Conservation (phyloP, 1,140 invertebrate genomes). For the Diploscapter pachys region DNA sequence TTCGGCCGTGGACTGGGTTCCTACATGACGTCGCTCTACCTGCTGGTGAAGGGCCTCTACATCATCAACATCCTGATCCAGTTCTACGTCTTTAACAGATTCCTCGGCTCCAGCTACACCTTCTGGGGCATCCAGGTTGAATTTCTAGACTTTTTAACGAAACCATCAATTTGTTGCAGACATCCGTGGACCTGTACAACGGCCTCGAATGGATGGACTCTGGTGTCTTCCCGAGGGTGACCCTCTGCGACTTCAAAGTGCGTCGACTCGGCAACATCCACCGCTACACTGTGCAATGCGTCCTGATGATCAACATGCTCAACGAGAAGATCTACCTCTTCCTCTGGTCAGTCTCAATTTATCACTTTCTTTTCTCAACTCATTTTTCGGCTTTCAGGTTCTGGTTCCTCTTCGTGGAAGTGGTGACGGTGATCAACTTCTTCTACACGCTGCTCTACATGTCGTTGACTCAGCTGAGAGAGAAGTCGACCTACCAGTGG, state of each 20-base stretch:
- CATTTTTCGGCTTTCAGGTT: constrained; percentile 42
- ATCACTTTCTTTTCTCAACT: constrained; percentile 9
- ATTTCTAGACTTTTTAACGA: not conserved
- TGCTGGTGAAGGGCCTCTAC: constrained; percentile 62
- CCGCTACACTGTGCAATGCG: constrained; percentile 59
- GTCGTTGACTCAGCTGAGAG: constrained; percentile 21
- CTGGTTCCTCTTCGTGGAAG: constrained; percentile 55
- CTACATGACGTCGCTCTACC: constrained; percentile 63
- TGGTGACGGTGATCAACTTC: constrained; percentile 55
- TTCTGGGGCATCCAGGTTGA: constrained; percentile 58
- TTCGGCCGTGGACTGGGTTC: constrained; percentile 61
- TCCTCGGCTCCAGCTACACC: constrained; percentile 62
- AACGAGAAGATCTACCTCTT: constrained; percentile 59
- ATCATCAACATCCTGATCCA: constrained; percentile 62
- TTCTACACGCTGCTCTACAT: constrained; percentile 44
- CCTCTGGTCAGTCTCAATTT: constrained; percentile 44
- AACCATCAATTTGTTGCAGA: constrained; percentile 12
- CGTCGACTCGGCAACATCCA: constrained; percentile 60
- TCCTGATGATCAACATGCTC: constrained; percentile 60
- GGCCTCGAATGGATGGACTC: constrained; percentile 52
- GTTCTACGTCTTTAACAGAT: constrained; percentile 63
- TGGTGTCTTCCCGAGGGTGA: constrained; percentile 61
- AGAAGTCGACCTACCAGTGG: too few species aligned
- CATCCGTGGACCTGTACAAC: constrained; percentile 41
- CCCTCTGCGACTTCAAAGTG: constrained; percentile 60